Evolutionary conservation across 1,140 invertebrate species (phyloP).

Genomic region (Drosophila fuyamai): DNA sequence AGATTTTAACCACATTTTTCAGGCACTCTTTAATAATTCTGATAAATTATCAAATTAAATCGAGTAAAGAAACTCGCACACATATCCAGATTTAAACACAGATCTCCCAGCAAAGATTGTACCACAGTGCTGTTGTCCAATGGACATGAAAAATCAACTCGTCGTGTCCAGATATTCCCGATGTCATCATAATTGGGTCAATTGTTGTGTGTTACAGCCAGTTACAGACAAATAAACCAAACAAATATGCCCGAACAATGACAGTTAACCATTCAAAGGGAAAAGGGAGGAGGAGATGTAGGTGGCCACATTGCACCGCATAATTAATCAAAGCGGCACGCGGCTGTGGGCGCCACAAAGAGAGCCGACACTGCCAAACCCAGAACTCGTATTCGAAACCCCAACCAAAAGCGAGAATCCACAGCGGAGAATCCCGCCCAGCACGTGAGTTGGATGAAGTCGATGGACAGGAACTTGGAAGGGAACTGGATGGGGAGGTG

Average conservation of each 20-base stretch:
- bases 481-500: background rate
- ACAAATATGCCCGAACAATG: conserved; percentile 38
- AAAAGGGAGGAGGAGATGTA: conserved; percentile 1
- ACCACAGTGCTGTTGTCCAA: background rate
- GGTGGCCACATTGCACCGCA: conserved; percentile 61
- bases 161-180: conserved; percentile 44
- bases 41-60: background rate
- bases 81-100: background rate
- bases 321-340: conserved; percentile 81
- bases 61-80: background rate
- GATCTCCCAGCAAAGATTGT: background rate
- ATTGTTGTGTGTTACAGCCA: conserved; percentile 41
- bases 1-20: background rate
- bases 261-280: conserved; percentile 39
- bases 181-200: conserved; percentile 57
- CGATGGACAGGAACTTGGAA: conserved; percentile 2
- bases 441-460: conserved; percentile 26
- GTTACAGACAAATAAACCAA: conserved; percentile 22
- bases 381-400: conserved; percentile 21
- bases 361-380: conserved; percentile 56
- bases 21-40: background rate
- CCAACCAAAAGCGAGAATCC: conserved; percentile 14
- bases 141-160: conserved; percentile 44
- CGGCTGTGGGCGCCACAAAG: conserved; percentile 77
- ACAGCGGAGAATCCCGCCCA: conserved; percentile 53